Evolutionary conservation across 2,113 vertebrate genomes (phyloP).

Genomic region (Siphamia tubifer): DNA sequence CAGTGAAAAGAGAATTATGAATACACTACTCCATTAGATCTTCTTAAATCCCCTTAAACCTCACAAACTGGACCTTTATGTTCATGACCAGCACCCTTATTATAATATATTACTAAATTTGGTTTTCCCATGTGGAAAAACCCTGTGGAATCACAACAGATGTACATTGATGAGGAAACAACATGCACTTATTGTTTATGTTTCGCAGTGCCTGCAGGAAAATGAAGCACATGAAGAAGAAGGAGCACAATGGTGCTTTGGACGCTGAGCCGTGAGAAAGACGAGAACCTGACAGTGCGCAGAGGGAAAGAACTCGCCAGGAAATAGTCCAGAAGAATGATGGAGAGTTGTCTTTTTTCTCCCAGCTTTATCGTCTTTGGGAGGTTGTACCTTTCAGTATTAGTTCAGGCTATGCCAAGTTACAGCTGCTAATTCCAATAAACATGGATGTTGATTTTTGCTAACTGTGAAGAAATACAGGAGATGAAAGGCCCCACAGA

Average conservation of each 20-base stretch:
- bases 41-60: too few relatives aligned
- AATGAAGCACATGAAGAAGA: conserved; percentile 29
- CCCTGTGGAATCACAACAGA: not conserved
- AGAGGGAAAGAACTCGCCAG: not conserved
- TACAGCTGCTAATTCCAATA: conserved; percentile 30
- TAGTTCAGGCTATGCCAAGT: not conserved
- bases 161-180: conserved; percentile 1
- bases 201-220: conserved; percentile 38
- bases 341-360: conserved; percentile 23
- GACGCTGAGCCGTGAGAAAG: conserved; percentile 28
- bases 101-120: too few relatives aligned
- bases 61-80: too few relatives aligned
- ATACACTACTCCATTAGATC: too few relatives aligned
- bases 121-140: not conserved
- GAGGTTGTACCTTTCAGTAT: not conserved
- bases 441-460: conserved; percentile 33
- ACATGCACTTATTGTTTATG: conserved; percentile 22
- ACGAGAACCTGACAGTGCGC: not conserved
- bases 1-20: too few relatives aligned
- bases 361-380: conserved; percentile 16
- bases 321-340: conserved; percentile 19
- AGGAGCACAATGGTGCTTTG: conserved; percentile 31
- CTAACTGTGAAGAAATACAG: conserved; percentile 3
- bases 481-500: not conserved
- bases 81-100: too few relatives aligned